Evolutionary conservation across 2,888 invertebrate species (phyloP).

Genomic region (Crepidodera aurea): DNA sequence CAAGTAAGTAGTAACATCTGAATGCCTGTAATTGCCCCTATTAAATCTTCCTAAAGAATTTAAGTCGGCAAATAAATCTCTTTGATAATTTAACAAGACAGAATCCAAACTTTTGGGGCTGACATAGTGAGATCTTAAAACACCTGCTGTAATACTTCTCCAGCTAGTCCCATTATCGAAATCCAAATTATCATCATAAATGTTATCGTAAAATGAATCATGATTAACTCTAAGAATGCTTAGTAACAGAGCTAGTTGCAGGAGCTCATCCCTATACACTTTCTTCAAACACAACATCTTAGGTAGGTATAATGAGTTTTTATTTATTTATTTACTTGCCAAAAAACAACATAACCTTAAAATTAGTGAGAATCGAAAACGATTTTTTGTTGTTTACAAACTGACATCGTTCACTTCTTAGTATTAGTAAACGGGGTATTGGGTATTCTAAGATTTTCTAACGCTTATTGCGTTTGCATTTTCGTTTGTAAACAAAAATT

Average conservation of each 20-base stretch:
- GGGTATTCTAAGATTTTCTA: constrained; percentile 11
- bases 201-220: constrained; percentile 70
- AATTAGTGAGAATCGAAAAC: constrained; percentile 27
- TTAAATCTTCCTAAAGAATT: constrained; percentile 74
- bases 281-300: constrained; percentile 84
- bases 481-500: constrained; percentile 45
- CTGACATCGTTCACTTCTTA: constrained; percentile 25
- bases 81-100: constrained; percentile 74
- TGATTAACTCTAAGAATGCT: constrained; percentile 82
- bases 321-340: constrained; percentile 20
- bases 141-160: constrained; percentile 67
- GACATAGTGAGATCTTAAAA: constrained; percentile 70
- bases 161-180: constrained; percentile 75
- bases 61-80: constrained; percentile 76
- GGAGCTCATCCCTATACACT: constrained; percentile 80
- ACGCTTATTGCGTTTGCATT: constrained; percentile 16
- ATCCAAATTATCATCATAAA: constrained; percentile 59
- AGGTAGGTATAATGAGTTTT: neutral
- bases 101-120: constrained; percentile 79
- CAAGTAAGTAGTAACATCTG: constrained; percentile 69
- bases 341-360: constrained; percentile 42
- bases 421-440: too few species aligned
- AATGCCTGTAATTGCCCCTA: constrained; percentile 63
- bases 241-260: constrained; percentile 82
- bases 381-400: constrained; percentile 27